Evolutionary conservation across 1,140 invertebrate species (phyloP), one percentile per base, ranked within the genome.

Genomic region (Lepeophtheirus salmonis): DNA sequence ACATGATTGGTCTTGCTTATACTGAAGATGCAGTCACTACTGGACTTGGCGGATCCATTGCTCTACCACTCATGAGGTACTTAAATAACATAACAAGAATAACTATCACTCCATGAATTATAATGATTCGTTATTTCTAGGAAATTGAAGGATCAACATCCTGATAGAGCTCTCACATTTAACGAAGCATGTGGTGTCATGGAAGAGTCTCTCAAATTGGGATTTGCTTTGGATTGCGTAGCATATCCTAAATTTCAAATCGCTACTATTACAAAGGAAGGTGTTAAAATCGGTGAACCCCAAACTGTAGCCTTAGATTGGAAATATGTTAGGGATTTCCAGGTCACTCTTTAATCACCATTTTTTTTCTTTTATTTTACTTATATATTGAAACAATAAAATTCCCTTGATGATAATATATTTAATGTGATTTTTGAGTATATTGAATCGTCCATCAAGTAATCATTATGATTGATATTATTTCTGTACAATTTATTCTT

Each of bases 291-390:
- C 50, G 66, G 21, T 50, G 50, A 14, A 20, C 16, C 14, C 60
- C 63, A 41, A 64, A 66, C 51, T 55, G 61, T n/a, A 58, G 57
- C 22, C 60, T 54, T n/a, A 65, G 65, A 51, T 64, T 65, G 62
- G 59, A 17, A 2, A 59, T 52, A 0, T 66, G 65, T 52, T 56
- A 57, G 13, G 54, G n/a, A 41, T n/a, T 41, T 41, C 30, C 6
- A 41, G 6, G 30, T n/a, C 30, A 41, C 30, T 41, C 30, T 41
- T 41, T 41, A n/a, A 41, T 6, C 6, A 41, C 6, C 30, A 41
- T 41, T 10, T 41, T 41, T 41, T 10, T n/a, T 10, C 30, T n/a
- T 41, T 41, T 41, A 41, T 41, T n/a, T n/a, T n/a, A n/a, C n/a
- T n/a, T n/a, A n/a, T n/a, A n/a, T n/a, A n/a, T n/a, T n/a, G n/a